Conservation (phyloP, 1,140 invertebrate genomes). For the Anthonomus grandis region DNA sequence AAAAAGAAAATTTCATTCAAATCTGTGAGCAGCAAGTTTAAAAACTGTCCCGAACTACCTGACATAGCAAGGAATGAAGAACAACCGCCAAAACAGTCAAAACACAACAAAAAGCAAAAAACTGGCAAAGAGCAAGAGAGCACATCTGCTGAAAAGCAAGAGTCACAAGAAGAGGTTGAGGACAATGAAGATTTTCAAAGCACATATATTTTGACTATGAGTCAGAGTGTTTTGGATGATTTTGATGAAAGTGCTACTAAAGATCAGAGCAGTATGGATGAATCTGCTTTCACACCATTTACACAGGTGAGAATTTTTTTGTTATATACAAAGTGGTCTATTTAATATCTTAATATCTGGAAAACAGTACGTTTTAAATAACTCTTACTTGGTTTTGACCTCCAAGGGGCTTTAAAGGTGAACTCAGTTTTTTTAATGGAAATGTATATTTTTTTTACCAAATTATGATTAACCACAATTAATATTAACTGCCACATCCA, state of each 20-base stretch:
- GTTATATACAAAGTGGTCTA: too few species aligned
- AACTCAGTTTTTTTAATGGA: too few species aligned
- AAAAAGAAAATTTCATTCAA: constrained; percentile 56
- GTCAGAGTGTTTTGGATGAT: constrained; percentile 51
- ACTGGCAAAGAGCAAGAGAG: constrained; percentile 41
- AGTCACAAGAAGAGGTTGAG: constrained; percentile 37
- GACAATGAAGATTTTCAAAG: constrained; percentile 55
- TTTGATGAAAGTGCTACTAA: constrained; percentile 12
- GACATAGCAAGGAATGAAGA: constrained; percentile 14
- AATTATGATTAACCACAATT: too few species aligned
- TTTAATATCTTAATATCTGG: too few species aligned
- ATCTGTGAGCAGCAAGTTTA: constrained; percentile 54
- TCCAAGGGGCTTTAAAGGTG: too few species aligned
- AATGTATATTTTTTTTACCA: too few species aligned
- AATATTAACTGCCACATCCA: too few species aligned
- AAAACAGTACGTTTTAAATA: too few species aligned
- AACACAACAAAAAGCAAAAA: constrained; percentile 12
- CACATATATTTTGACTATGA: constrained; percentile 66
- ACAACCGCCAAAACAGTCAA: not conserved
- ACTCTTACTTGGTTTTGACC: too few species aligned
- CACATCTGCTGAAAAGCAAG: constrained; percentile 40
- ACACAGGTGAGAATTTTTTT: constrained; percentile 55
- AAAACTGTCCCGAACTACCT: constrained; percentile 29
- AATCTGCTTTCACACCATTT: constrained; percentile 52
- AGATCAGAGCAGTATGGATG: constrained; percentile 40